Conservation (phyloP, 2,113 vertebrate species). For the Melanocharis versteri region DNA sequence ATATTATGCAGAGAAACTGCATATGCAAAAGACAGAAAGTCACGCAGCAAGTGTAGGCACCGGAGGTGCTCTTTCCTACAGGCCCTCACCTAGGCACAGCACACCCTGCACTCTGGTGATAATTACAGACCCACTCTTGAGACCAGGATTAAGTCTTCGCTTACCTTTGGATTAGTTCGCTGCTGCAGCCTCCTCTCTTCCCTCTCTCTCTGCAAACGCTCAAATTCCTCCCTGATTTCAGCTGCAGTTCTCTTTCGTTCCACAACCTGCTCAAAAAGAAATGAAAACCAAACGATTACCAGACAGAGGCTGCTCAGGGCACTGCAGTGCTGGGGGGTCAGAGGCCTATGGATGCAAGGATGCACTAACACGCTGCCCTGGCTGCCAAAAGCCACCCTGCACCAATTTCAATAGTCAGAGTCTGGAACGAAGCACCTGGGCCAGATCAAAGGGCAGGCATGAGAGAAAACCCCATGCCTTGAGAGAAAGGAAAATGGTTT, state of each 20-base stretch:
- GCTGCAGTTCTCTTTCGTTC: slow-evolving; percentile 91
- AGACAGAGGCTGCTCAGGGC: neutral
- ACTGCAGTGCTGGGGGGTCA: neutral
- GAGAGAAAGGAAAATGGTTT: neutral
- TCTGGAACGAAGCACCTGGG: neutral
- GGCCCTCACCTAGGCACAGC: neutral
- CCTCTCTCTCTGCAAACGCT: slow-evolving; percentile 90
- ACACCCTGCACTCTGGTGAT: neutral
- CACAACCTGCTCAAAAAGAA: slow-evolving; percentile 81
- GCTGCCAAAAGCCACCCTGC: neutral
- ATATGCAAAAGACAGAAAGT: neutral
- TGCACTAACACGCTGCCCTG: rapidly evolving
- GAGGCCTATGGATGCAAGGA: neutral
- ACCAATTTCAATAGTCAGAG: neutral
- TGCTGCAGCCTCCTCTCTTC: slow-evolving; percentile 93
- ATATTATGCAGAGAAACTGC: neutral
- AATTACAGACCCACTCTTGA: neutral
- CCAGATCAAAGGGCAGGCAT: neutral
- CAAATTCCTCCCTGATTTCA: slow-evolving; percentile 95
- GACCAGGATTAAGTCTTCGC: neutral
- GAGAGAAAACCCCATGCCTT: neutral
- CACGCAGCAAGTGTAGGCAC: neutral
- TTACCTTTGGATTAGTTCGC: slow-evolving; percentile 96
- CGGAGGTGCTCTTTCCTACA: no score
- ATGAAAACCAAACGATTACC: neutral